phyloP scores from a whole-genome alignment of 2,888 invertebrate genomes.

The Cremastobaeus sp. region DNA sequence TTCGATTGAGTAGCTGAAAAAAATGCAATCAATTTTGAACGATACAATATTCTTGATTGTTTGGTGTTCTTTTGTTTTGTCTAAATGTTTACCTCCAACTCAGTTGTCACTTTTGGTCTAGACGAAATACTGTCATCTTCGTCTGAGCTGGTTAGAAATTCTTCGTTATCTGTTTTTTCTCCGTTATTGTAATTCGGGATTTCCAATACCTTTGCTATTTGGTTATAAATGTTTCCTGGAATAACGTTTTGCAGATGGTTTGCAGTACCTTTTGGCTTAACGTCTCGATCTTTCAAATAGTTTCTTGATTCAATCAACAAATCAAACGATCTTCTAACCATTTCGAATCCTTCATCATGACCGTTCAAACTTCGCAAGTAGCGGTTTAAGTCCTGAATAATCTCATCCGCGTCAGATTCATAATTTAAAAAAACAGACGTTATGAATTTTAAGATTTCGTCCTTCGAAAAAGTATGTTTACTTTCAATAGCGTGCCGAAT shows the following conservation, averaged over 20 bases:
- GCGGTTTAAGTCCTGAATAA: slow-evolving; percentile 64
- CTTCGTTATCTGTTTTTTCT: too few relatives aligned
- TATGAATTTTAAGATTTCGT: slow-evolving; percentile 31
- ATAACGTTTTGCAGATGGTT: slow-evolving; percentile 66
- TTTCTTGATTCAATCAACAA: slow-evolving; percentile 70
- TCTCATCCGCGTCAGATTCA: slow-evolving; percentile 7
- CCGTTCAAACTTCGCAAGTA: slow-evolving; percentile 61
- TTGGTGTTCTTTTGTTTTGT: too few relatives aligned
- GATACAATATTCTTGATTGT: too few relatives aligned
- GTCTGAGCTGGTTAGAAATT: too few relatives aligned
- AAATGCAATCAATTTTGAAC: too few relatives aligned
- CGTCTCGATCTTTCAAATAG: slow-evolving; percentile 66
- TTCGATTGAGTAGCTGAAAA: slow-evolving; percentile 17
- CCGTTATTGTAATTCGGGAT: slow-evolving; percentile 22
- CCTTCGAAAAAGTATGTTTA: slow-evolving; percentile 1
- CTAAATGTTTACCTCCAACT: slow-evolving; percentile 17
- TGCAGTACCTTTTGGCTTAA: slow-evolving; percentile 62
- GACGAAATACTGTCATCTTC: too few relatives aligned
- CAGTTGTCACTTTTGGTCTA: background rate
- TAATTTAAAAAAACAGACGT: slow-evolving; percentile 19
- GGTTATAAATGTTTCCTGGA: slow-evolving; percentile 30
- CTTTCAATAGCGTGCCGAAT: too few relatives aligned
- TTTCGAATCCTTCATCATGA: slow-evolving; percentile 55
- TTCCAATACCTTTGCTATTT: slow-evolving; percentile 27
- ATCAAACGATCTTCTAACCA: slow-evolving; percentile 66